Base-by-base conservation (phyloP, 2,888 invertebrate genomes). In the Diachrysia chrysitis region DNA sequence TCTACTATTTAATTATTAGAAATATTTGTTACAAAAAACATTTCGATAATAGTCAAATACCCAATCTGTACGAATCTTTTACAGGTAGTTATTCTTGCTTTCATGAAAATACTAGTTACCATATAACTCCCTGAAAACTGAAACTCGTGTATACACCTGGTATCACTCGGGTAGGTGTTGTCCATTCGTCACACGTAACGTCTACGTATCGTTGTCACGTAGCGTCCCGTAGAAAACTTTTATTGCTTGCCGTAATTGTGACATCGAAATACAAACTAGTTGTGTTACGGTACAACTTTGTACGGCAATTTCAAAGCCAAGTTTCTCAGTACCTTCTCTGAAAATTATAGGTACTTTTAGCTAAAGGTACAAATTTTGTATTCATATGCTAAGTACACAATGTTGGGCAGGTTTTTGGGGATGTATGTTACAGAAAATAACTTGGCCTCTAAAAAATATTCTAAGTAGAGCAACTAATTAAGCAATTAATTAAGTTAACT, bases 101-200 rank as follows among this genome's bases (percentile, higher is more conserved):
- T 42, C 42, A 42, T 42, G 42, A 42, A n/a, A 42, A 42, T 42
- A 42, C 42, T 5, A 10, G 32, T 6, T 6, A 42, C n/a, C 16
- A n/a, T 37, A 37, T 3, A 25, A 51, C 19, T 63, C 51, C 54
- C 60, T n/a, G 55, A 72, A 72, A 58, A 29, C 54, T 64, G 51
- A 37, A 53, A 17, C 16, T 46, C n/a, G 16, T 48, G 35, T 63
- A 59, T 62, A 48, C 58, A 48, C 58, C 68, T 73, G 61, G 72
- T 78, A 71, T 67, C 75, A 76, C 69, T 48, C 21, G 19, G 64
- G 21, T 65, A 73, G 77, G 84, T 85, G 83, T 92, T 90, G 85
- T 87, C 88, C 85, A 93, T 93, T 92, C 93, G 86, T 90, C 90
- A 91, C 93, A 92, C 92, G 93, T 93, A 89, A 84, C 85, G 84